phyloP scores from a whole-genome alignment of 2,113 vertebrate genomes.

The Amazona guildingii region DNA sequence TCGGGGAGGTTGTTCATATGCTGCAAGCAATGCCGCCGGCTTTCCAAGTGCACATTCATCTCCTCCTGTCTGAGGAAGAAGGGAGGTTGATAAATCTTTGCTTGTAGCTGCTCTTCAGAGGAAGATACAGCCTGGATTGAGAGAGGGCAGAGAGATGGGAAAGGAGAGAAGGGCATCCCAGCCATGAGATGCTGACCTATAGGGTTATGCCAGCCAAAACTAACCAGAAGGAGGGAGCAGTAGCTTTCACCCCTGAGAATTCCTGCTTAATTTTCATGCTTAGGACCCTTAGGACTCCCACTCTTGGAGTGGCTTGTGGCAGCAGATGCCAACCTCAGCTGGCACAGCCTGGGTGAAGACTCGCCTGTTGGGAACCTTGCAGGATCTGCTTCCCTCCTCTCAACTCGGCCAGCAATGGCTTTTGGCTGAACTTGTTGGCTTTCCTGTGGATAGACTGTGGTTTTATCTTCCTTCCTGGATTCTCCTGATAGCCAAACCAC shows the following conservation, averaged over 20 bases:
- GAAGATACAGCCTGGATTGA: background rate
- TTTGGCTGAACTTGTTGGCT: background rate
- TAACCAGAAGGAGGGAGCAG: background rate
- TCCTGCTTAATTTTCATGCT: background rate
- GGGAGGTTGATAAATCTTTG: background rate
- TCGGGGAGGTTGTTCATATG: background rate
- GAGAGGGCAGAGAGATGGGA: background rate
- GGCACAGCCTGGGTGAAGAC: background rate
- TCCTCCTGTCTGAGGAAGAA: background rate
- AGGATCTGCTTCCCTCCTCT: background rate
- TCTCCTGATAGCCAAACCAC: background rate
- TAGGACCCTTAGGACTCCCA: background rate
- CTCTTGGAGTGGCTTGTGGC: background rate
- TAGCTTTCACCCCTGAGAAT: background rate
- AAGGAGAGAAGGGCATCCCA: background rate
- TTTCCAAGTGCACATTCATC: slow-evolving; percentile 43
- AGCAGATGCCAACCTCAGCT: background rate
- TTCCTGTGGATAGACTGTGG: background rate
- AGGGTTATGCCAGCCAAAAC: background rate
- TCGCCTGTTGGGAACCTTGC: background rate
- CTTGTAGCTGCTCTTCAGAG: background rate
- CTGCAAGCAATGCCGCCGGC: background rate
- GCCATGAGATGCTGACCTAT: background rate
- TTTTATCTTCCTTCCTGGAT: background rate
- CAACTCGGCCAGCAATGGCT: background rate